A percentile compares a stretch with the other conserved stretches of the same genome.
These are phyloP conservation scores for Pyrochroa serraticornis DNA, from an alignment of 2,888 invertebrate genomes.

Conservation along the genomic window DNA sequence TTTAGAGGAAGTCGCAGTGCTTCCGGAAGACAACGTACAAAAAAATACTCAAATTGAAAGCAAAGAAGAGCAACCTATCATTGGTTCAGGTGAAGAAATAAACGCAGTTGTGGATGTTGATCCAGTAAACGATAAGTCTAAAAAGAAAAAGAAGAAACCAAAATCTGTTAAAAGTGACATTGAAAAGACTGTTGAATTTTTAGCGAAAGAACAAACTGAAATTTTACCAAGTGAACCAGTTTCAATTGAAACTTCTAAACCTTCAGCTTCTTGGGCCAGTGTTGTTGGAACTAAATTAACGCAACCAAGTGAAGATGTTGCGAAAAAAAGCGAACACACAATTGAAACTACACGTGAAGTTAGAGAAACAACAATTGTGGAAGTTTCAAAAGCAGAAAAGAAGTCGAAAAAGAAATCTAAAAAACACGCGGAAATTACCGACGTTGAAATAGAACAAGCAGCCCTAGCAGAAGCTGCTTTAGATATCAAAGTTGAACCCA, in stretches of 20 bases:
- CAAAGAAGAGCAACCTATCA: no score
- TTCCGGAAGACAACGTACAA: slow-evolving; percentile 30
- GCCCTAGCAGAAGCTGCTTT: neutral
- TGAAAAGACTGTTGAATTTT: slow-evolving; percentile 4
- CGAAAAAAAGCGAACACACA: neutral
- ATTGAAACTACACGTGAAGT: neutral
- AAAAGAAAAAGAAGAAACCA: slow-evolving; percentile 27
- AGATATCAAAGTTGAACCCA: neutral
- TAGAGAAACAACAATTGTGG: neutral
- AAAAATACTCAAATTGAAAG: no score
- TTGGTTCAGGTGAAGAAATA: neutral
- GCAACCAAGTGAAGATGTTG: neutral
- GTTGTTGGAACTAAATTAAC: slow-evolving; percentile 14
- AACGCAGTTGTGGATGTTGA: neutral
- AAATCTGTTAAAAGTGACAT: slow-evolving; percentile 4
- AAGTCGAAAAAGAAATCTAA: slow-evolving; percentile 15
- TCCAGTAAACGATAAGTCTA: slow-evolving; percentile 16
- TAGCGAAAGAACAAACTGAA: neutral
- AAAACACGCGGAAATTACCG: neutral
- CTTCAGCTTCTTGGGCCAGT: slow-evolving; percentile 15
- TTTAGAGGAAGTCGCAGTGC: slow-evolving; percentile 25
- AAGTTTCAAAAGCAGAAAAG: slow-evolving; percentile 1
- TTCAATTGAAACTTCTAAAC: neutral
- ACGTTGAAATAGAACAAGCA: slow-evolving; percentile 8
- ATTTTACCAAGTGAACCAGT: neutral